Evolutionary conservation across 2,113 vertebrate genomes (phyloP), one percentile per base, ranked within the genome.

Genomic region (Pseudopipra pipra): DNA sequence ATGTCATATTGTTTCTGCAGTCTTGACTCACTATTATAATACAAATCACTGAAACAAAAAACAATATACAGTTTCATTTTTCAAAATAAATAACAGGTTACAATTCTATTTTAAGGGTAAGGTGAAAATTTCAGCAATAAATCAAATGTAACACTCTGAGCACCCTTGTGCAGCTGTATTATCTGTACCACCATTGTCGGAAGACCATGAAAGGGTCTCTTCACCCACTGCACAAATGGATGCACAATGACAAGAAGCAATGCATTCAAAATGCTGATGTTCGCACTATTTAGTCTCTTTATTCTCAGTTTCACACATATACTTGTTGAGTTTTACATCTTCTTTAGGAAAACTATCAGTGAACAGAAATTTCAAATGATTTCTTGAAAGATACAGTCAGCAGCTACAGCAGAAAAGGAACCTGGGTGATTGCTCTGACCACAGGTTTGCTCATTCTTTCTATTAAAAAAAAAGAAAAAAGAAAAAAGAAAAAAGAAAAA

Each of bases 101-200:
- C 49, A 96, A 62, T 9, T 8, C 14, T 89, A 16, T 62, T 95
- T 84, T 79, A 88, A 93, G 46, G 21, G 3, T 67, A 87, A 90
- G n/a, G 14, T 87, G 59, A 95, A 89, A 65, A 59, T 9, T 17
- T 85, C 25, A 66, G 35, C 58, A 27, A 39, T 28, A 83, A 95
- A 25, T 25, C 28, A 86, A 61, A 14, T 55, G 8, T 66, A 73
- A 70, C 31, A 49, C 14, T 63, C 11, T 33, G 44, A 91, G 75
- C 31, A 22, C 33, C 28, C 35, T 70, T 73, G 7, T 41, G 33
- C 41, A 70, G 35, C 39, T 79, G 10, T 46, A 54, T 23, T 15
- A 41, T 11, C 31, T 82, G 25, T 35, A 28, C 16, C 7, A n/a
- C 9, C 41, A 31, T 37, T 52, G 17, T 75, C 70, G 56, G 31